A percentile compares a stretch with the other conserved stretches of the same genome.
These are phyloP conservation scores for Poecilobothrus nobilitatus DNA, from an alignment of 2,888 invertebrate genomes.

Conservation along the genomic window DNA sequence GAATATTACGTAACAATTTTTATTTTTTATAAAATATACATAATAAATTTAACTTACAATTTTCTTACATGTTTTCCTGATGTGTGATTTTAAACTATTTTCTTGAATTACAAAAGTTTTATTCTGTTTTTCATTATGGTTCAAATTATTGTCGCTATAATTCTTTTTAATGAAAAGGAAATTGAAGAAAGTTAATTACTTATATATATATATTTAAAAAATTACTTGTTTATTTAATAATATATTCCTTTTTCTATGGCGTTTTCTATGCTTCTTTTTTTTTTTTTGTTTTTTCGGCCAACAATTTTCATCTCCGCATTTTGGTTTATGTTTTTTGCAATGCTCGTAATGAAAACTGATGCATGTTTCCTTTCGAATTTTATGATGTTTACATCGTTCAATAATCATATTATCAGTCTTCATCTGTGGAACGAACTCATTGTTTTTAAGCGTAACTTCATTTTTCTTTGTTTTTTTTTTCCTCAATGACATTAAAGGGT, in stretches of 20 bases:
- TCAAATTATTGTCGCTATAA: not conserved
- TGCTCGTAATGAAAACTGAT: not conserved
- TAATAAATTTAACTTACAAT: no score
- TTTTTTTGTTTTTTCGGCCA: slow-evolving; percentile 71
- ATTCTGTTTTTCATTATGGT: not conserved
- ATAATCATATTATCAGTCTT: not conserved
- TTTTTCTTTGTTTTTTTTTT: slow-evolving; percentile 59
- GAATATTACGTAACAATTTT: no score
- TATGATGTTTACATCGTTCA: slow-evolving; percentile 60
- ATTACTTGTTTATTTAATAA: not conserved
- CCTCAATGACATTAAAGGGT: slow-evolving; percentile 66
- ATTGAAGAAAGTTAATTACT: not conserved
- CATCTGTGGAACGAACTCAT: slow-evolving; percentile 39
- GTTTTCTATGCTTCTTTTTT: slow-evolving; percentile 69
- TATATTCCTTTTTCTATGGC: slow-evolving; percentile 47
- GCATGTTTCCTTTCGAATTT: slow-evolving; percentile 42
- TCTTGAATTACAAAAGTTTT: slow-evolving; percentile 16
- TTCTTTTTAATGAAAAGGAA: not conserved
- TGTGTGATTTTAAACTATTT: slow-evolving; percentile 19
- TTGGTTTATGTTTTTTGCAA: slow-evolving; percentile 51
- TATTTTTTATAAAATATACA: no score
- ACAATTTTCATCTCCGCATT: slow-evolving; percentile 60
- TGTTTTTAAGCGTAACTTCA: slow-evolving; percentile 28
- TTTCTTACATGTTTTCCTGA: no score
- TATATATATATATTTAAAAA: not conserved